phyloP scores from a whole-genome alignment of 2,797 vertebrate genomes.

The Anguilla obscura region DNA sequence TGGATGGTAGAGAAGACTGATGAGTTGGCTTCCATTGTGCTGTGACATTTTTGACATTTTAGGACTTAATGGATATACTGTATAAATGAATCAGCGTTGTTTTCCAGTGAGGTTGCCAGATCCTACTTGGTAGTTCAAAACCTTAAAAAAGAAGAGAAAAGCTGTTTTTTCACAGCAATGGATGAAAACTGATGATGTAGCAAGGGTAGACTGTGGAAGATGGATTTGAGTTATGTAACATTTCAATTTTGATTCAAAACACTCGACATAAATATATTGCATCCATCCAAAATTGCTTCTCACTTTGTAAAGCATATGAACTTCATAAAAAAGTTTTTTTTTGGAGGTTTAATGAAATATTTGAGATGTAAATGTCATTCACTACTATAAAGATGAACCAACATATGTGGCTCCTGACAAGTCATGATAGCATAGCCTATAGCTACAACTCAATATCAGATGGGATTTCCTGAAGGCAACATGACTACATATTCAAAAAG shows the following conservation, averaged over 20 bases:
- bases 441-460: background rate
- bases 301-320: background rate
- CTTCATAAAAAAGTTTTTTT: background rate
- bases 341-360: background rate
- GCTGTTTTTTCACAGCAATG: constrained; percentile 69
- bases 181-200: constrained; percentile 71
- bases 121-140: constrained; percentile 63
- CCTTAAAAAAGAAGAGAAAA: constrained; percentile 67
- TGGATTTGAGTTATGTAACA: constrained; percentile 70
- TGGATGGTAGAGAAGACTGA: constrained; percentile 49
- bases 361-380: background rate
- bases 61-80: constrained; percentile 53
- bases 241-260: constrained; percentile 54
- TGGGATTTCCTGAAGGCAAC: background rate
- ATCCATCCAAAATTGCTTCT: constrained; percentile 36
- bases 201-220: constrained; percentile 62
- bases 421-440: background rate
- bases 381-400: background rate
- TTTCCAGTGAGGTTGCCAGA: constrained; percentile 57
- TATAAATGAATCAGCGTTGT: constrained; percentile 60
- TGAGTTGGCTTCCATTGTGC: constrained; percentile 43
- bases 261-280: constrained; percentile 19
- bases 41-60: constrained; percentile 37
- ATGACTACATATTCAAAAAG: background rate
- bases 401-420: background rate